Conservation (phyloP, 1,140 invertebrate genomes). For the Araneus ventricosus region DNA sequence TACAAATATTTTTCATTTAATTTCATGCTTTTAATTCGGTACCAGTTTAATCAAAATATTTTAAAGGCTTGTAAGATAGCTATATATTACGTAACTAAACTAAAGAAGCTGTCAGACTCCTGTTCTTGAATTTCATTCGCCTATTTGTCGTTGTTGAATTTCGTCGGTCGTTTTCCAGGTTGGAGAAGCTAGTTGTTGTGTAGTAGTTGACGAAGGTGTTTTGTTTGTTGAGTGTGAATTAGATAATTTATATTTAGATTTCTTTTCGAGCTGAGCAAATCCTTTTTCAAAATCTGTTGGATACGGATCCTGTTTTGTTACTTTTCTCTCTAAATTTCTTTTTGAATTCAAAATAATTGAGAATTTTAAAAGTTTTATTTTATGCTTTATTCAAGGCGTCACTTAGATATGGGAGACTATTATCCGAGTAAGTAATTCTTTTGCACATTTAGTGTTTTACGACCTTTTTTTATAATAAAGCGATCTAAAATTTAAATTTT, state of each 20-base stretch:
- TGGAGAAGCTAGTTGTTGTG: neutral
- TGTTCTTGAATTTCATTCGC: conserved; percentile 54
- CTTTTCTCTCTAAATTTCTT: neutral
- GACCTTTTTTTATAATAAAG: neutral
- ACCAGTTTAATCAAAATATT: no score
- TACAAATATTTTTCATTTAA: no score
- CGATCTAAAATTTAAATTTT: neutral
- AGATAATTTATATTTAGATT: neutral
- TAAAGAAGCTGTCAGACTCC: neutral
- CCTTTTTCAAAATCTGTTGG: neutral
- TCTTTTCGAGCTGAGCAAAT: neutral
- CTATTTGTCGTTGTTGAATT: neutral
- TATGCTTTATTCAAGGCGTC: conserved; percentile 48
- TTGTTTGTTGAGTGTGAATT: neutral
- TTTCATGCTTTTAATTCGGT: no score
- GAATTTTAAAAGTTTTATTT: neutral
- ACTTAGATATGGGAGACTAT: conserved; percentile 21
- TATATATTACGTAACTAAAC: no score
- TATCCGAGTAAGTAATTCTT: neutral
- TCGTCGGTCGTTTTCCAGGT: neutral
- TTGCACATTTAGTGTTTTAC: neutral
- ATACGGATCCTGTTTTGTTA: neutral
- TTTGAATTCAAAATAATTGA: neutral
- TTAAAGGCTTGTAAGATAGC: no score
- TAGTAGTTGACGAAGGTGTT: neutral